Evolutionary conservation across 2,888 invertebrate genomes (phyloP).

Genomic region (Salpingus planirostris): DNA sequence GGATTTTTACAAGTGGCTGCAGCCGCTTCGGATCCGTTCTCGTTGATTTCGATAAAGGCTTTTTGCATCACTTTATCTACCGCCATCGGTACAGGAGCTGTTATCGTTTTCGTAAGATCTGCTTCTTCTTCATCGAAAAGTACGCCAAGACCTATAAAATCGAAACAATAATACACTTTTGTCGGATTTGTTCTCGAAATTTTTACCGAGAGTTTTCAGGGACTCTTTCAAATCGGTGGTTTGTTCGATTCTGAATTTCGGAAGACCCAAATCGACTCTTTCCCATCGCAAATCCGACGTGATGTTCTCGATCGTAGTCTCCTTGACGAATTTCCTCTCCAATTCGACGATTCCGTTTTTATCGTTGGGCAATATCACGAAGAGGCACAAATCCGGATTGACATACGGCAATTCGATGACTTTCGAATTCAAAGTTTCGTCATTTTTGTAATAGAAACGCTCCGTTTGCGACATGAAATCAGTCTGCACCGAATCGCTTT

Average conservation of each 20-base stretch:
- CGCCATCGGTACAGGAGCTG: no score
- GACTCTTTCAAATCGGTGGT: not conserved
- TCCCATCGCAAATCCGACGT: slow-evolving; percentile 1
- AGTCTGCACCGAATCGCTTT: not conserved
- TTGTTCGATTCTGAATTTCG: no score
- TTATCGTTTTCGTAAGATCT: slow-evolving; percentile 2
- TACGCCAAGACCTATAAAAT: not conserved
- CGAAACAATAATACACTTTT: not conserved
- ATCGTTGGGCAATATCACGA: slow-evolving; percentile 3
- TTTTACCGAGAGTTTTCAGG: not conserved
- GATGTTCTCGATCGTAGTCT: not conserved
- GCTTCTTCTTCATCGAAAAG: slow-evolving; percentile 1
- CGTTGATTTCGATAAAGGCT: no score
- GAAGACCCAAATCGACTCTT: not conserved
- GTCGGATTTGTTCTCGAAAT: no score
- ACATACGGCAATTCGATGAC: slow-evolving; percentile 1
- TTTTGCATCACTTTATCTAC: no score
- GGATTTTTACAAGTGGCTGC: no score
- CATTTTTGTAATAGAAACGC: not conserved
- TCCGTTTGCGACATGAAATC: not conserved
- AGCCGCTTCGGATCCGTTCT: no score
- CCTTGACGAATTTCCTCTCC: not conserved
- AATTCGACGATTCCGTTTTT: slow-evolving; percentile 1
- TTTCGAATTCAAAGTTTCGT: slow-evolving; percentile 21
- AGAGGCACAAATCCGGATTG: not conserved